Evolutionary conservation across 2,888 invertebrate species (phyloP).

Genomic region (Drosophila nigricruria): DNA sequence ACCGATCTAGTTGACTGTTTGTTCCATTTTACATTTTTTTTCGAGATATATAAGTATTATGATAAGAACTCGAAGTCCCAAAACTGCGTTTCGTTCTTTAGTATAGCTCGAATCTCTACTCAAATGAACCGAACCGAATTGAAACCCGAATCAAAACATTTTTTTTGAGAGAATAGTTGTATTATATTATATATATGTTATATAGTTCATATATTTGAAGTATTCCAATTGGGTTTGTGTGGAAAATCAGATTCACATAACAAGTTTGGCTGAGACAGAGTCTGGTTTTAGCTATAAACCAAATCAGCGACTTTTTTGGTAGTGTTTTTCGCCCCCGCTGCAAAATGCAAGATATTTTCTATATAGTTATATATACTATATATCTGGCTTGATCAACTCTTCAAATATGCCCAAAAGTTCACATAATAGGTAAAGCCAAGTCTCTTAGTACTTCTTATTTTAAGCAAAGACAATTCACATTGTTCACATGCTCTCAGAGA

Average conservation of each 20-base stretch:
- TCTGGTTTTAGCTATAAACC: not conserved
- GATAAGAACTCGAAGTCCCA: not conserved
- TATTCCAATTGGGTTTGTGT: not conserved
- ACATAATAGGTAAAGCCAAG: not conserved
- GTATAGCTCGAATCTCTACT: not conserved
- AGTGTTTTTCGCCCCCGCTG: not conserved
- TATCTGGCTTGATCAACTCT: not conserved
- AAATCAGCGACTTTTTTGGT: not conserved
- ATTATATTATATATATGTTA: too few species aligned
- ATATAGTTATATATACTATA: not conserved
- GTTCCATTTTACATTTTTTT: not conserved
- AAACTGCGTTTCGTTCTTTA: not conserved
- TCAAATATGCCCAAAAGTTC: not conserved
- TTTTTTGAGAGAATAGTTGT: too few species aligned
- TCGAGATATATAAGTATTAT: not conserved
- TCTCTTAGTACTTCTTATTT: not conserved
- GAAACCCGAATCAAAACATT: not conserved
- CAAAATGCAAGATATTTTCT: not conserved
- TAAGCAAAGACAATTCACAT: not conserved
- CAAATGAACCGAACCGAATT: not conserved
- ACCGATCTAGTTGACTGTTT: slow-evolving; percentile 3
- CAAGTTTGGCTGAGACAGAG: not conserved
- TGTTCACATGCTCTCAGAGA: not conserved
- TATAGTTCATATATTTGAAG: not conserved
- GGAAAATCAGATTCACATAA: not conserved